Base-by-base conservation (phyloP, 53 echinoderm and acorn worm genomes). In the Mesocentrotus franciscanus region DNA sequence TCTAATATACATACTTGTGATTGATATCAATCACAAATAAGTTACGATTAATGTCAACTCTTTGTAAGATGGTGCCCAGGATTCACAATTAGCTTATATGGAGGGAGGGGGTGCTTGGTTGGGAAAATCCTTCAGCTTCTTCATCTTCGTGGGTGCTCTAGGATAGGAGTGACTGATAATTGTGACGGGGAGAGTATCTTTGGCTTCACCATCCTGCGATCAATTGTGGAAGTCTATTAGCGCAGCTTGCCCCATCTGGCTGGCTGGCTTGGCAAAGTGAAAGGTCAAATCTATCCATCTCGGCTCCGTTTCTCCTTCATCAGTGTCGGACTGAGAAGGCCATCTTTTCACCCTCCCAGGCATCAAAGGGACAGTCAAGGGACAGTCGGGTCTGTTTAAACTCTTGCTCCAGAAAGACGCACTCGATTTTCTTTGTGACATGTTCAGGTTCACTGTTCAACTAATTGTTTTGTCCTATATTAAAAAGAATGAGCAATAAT, bases 211-310 rank as follows among this genome's bases (percentile, higher is more conserved):
- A 84, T 84, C 55, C 42, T 29, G 42, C 42, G 58, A 87, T 87
- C 87, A 87, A 87, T 87, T 87, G 59, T 58, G 13, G 87, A 87
- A 87, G 58, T 87, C 87, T 87, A 87, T 87, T 87, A 57, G 87
- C 87, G 26, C 87, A 87, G 87, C 87, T 87, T 87, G 87, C 27
- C 10, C 58, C 87, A 87, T 84, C 84, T 84, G 84, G n/a, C n/a
- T 57, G 58, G 55, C 85, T 85, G 56, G 58, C 87, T 81, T 33
- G 4, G 42, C 8, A 27, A 36, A 81, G 42, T 81, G 81, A 87
- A 87, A 87, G 87, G 87, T 87, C 87, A 87, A 1, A 11, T 87
- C 87, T 87, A 59, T 87, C 87, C 27, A 58, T 56, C 58, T 57
- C 58, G 12, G 12, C 13, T 56, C 29, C 29, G 58, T 57, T 58